Percentiles rank a stretch among this genome's conserved stretches.
Evolutionary conservation across 2,113 vertebrate species (phyloP).

Genomic region (Paracanthobrama guichenoti): DNA sequence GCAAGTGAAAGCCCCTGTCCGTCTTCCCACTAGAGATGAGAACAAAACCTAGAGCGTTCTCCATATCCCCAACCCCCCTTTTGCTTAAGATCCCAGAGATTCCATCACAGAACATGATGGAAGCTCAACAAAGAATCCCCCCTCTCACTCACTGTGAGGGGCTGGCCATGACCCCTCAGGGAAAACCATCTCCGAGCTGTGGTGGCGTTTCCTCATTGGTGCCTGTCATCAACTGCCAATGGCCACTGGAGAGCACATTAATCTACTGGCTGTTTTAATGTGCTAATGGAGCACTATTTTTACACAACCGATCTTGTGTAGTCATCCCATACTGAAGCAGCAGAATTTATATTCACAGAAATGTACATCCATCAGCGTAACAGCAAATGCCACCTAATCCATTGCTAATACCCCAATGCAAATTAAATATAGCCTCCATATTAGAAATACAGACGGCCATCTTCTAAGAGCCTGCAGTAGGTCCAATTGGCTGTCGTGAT

Average conservation of each 20-base stretch:
- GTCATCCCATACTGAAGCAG: slow-evolving; percentile 22
- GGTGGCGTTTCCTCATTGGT: slow-evolving; percentile 26
- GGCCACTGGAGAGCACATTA: slow-evolving; percentile 37
- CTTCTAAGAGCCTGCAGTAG: slow-evolving; percentile 22
- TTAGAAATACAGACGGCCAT: slow-evolving; percentile 16
- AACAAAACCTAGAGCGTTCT: slow-evolving; percentile 52
- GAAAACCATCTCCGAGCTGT: slow-evolving; percentile 29
- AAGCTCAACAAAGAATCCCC: slow-evolving; percentile 46
- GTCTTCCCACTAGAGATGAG: slow-evolving; percentile 42
- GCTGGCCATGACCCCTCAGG: slow-evolving; percentile 54
- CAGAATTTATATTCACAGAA: slow-evolving; percentile 33
- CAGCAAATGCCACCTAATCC: neutral
- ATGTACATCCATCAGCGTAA: slow-evolving; percentile 45
- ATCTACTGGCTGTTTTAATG: slow-evolving; percentile 43
- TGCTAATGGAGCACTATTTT: slow-evolving; percentile 42
- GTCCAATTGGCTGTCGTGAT: slow-evolving; percentile 63
- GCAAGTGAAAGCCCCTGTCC: slow-evolving; percentile 24
- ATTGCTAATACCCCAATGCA: slow-evolving; percentile 25
- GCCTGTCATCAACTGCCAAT: slow-evolving; percentile 38
- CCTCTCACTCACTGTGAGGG: slow-evolving; percentile 36
- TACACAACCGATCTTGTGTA: slow-evolving; percentile 22
- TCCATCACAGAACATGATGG: slow-evolving; percentile 48
- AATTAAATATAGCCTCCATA: slow-evolving; percentile 34
- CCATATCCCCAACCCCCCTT: slow-evolving; percentile 18
- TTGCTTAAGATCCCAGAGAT: slow-evolving; percentile 28